Base-by-base conservation (phyloP, 2,113 vertebrate genomes). In the Anolis carolinensis region DNA sequence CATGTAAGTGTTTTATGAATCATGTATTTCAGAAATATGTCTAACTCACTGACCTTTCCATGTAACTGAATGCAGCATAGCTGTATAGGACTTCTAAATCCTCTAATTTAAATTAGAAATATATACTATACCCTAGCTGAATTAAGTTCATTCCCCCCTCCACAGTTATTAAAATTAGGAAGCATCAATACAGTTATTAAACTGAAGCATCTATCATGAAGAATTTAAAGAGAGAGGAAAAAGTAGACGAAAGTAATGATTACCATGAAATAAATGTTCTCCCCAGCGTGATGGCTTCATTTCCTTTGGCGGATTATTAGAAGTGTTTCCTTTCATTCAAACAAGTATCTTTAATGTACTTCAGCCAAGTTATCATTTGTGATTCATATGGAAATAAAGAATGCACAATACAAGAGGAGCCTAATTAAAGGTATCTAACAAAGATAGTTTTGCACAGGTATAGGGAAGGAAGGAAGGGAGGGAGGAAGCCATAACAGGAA, bases 381-480 rank as follows among this genome's bases (percentile, higher is more conserved):
- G 76, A 89, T 90, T 92, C 88, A 79, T 25, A 82, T 62, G 59
- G 79, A 55, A 74, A 90, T 90, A 89, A 92, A 90, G 91, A 92
- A 91, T 90, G 25, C 32, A 86, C 88, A 67, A 68, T 59, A 76
- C 36, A 36, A 87, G 1, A 75, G 65, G 88, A 36, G 27, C 30
- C 72, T 25, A 79, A 39, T 20, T 78, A 39, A 77, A 36, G 71
- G 39, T 3, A 2, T n/a, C 48, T 68, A 91, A 87, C 76, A 90
- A 92, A 91, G 0, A 3, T 63, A 21, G 48, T 68, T 68, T 34
- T 85, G 63, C 34, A 87, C 59, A 23, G 50, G 52, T 30, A 21
- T 62, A 9, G 92, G 70, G 84, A 44, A 76, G n/a, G n/a, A 20
- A n/a, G 32, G 50, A 59, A n/a, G n/a, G n/a, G n/a, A n/a, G n/a